A percentile compares a stretch with the other conserved stretches of the same genome.
Evolutionary conservation across 2,888 invertebrate genomes (phyloP).

Genomic region (Nesidiocoris tenuis): DNA sequence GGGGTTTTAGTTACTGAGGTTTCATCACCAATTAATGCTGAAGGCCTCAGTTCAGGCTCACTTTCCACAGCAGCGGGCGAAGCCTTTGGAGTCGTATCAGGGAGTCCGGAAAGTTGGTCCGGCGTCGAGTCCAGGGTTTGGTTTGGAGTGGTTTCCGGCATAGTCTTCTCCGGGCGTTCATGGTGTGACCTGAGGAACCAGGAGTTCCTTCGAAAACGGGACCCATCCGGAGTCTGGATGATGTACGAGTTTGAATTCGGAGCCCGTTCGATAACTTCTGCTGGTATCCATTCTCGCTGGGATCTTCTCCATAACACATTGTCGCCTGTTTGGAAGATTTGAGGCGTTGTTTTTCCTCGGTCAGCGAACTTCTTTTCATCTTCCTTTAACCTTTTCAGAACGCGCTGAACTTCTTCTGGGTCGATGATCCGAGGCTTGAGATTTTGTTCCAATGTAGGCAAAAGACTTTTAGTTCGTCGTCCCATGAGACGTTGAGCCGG

Average conservation of each 20-base stretch:
- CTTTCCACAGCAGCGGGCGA: too few relatives aligned
- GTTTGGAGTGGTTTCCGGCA: too few relatives aligned
- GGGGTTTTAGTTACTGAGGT: too few relatives aligned
- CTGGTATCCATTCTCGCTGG: not conserved
- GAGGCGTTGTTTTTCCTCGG: conserved; percentile 17
- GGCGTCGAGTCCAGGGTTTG: too few relatives aligned
- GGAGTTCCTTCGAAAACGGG: conserved; percentile 6
- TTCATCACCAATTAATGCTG: too few relatives aligned
- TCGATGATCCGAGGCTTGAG: not conserved
- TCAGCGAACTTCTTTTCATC: conserved; percentile 18
- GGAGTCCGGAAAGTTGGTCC: too few relatives aligned
- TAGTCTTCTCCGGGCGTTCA: too few relatives aligned
- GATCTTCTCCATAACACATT: conserved; percentile 5
- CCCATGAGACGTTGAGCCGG: conserved; percentile 9
- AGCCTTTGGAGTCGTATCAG: too few relatives aligned
- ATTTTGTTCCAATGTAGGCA: not conserved
- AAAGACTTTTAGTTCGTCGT: conserved; percentile 4
- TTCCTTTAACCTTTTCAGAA: not conserved
- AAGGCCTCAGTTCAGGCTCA: too few relatives aligned
- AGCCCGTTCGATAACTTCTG: too few relatives aligned
- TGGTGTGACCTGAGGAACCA: too few relatives aligned
- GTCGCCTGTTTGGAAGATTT: conserved; percentile 3
- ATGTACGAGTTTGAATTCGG: conserved; percentile 18
- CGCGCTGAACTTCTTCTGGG: not conserved
- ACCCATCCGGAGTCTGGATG: conserved; percentile 23